Conservation (phyloP, 2,888 invertebrate species). For the Agrotis puta region DNA sequence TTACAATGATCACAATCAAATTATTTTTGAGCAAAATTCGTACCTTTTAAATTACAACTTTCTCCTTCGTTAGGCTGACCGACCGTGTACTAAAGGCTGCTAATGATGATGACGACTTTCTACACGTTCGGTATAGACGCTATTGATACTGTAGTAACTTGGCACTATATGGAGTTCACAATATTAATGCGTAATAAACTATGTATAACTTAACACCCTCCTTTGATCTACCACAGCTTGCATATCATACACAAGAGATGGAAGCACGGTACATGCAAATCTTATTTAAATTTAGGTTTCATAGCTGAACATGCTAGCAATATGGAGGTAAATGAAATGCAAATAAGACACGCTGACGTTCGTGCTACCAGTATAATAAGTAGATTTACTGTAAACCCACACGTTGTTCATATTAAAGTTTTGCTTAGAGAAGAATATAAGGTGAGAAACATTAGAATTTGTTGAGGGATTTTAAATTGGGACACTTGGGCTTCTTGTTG, state of each 20-base stretch:
- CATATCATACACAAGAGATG: conserved; percentile 4
- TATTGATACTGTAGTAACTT: not conserved
- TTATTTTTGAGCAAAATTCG: conserved; percentile 1
- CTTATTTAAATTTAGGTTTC: conserved; percentile 54
- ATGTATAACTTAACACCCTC: conserved; percentile 29
- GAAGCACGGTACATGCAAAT: conserved; percentile 40
- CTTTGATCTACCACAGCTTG: conserved; percentile 38
- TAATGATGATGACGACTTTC: conserved; percentile 10
- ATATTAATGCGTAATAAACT: conserved; percentile 32
- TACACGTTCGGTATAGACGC: not conserved
- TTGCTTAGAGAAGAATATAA: conserved; percentile 26
- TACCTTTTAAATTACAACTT: conserved; percentile 24
- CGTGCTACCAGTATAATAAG: conserved; percentile 32
- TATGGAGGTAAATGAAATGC: conserved; percentile 55
- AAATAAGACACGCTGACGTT: conserved; percentile 48
- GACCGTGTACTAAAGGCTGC: not conserved
- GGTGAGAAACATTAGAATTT: conserved; percentile 15
- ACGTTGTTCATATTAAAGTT: conserved; percentile 39
- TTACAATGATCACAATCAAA: conserved; percentile 24
- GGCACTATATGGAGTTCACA: not conserved
- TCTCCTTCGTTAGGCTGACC: conserved; percentile 6
- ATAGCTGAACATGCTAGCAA: conserved; percentile 34
- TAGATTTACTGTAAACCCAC: conserved; percentile 41
- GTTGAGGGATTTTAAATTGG: not conserved
- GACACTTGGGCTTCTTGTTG: not conserved